A percentile compares a stretch with the other conserved stretches of the same genome.
Evolutionary conservation across 2,888 invertebrate species (phyloP).

Genomic region (Acrobasis suavella): DNA sequence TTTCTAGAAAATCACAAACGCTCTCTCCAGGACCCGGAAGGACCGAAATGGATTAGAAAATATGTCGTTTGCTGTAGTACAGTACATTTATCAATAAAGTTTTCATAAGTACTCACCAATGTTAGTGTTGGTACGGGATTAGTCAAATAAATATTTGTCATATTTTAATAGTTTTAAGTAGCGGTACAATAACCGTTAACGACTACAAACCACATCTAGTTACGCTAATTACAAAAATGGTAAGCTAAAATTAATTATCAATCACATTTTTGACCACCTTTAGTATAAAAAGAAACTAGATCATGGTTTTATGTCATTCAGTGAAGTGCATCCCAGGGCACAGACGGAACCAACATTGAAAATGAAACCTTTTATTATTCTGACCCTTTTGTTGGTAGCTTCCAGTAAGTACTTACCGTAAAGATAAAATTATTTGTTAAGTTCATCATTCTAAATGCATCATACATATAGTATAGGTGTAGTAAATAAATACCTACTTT

Average conservation of each 20-base stretch:
- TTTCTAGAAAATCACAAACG: no score
- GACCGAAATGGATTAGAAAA: no score
- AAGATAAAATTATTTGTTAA: background rate
- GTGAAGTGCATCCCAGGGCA: background rate
- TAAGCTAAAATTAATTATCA: conserved; percentile 9
- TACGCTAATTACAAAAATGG: conserved; percentile 6
- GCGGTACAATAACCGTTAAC: background rate
- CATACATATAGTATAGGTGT: no score
- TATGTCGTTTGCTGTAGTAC: no score
- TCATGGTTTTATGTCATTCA: background rate
- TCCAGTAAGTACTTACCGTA: conserved; percentile 1
- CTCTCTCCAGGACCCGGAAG: no score
- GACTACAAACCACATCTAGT: conserved; percentile 7
- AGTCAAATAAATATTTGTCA: background rate
- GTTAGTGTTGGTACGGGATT: background rate
- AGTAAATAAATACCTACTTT: no score
- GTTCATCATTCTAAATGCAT: no score
- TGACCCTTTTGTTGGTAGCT: background rate
- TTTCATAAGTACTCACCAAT: background rate
- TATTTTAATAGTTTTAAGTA: background rate
- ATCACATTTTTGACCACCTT: background rate
- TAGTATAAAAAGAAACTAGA: background rate
- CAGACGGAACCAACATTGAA: background rate
- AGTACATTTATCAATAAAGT: background rate
- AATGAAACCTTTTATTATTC: background rate